Conservation (phyloP, 2,797 vertebrate species). For the Cyclura pinguis region DNA sequence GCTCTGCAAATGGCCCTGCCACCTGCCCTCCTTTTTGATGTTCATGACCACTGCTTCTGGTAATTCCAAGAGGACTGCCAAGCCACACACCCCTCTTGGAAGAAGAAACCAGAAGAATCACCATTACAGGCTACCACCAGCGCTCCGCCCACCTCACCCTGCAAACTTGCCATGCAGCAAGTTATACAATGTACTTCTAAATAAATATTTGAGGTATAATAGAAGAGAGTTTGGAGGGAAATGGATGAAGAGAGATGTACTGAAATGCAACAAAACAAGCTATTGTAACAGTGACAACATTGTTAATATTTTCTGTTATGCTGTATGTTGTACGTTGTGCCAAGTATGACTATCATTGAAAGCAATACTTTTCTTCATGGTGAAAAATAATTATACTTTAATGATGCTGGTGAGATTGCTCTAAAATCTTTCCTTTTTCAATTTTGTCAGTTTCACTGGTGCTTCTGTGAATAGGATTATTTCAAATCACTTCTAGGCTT, state of each 20-base stretch:
- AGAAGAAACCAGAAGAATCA: no score
- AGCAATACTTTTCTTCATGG: not conserved
- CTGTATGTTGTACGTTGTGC: not conserved
- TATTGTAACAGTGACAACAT: not conserved
- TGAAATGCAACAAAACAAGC: not conserved
- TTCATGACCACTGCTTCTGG: no score
- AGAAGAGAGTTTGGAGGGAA: not conserved
- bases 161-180: no score
- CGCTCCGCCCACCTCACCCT: no score
- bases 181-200: no score
- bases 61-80: no score
- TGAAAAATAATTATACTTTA: not conserved
- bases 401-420: not conserved
- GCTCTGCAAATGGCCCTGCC: no score
- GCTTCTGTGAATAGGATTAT: not conserved
- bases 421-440: not conserved
- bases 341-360: not conserved
- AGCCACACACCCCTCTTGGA: no score
- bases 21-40: no score
- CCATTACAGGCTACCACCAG: no score
- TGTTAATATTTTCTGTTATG: not conserved
- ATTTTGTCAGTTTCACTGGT: not conserved
- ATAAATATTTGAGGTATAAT: not conserved
- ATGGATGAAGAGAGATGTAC: not conserved
- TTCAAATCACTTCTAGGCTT: slow-evolving; percentile 23